Conservation (phyloP, 2,888 invertebrate genomes). For the Minunthozetes semirufus region DNA sequence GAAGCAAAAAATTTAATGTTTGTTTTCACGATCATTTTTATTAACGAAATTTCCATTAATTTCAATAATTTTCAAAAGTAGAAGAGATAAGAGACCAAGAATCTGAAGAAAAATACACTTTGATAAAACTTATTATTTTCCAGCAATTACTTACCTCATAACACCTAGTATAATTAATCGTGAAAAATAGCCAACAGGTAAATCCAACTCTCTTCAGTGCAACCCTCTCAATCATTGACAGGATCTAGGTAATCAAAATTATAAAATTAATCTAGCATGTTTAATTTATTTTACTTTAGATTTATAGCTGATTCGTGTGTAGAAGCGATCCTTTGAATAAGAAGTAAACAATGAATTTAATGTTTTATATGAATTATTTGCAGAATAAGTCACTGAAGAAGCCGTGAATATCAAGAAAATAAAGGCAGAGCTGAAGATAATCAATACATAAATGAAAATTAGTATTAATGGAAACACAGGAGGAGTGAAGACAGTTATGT, state of each 20-base stretch:
- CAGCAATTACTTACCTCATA: background rate
- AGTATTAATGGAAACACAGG: too few relatives aligned
- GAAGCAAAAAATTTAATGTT: too few relatives aligned
- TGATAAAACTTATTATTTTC: too few relatives aligned
- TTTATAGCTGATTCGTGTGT: too few relatives aligned
- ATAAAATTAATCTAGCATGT: background rate
- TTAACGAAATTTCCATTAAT: too few relatives aligned
- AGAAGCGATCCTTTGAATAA: too few relatives aligned
- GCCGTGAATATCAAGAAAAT: background rate
- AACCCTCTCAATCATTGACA: background rate
- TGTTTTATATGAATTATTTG: background rate
- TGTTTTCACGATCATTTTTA: too few relatives aligned
- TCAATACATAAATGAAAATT: background rate
- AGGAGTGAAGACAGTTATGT: too few relatives aligned
- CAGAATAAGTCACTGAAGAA: conserved; percentile 4
- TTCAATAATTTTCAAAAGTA: too few relatives aligned
- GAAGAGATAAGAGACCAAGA: too few relatives aligned
- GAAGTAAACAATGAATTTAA: background rate
- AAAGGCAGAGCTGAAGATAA: background rate
- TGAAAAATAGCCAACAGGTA: background rate
- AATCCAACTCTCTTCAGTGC: background rate
- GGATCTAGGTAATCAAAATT: background rate
- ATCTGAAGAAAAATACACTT: too few relatives aligned
- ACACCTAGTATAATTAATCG: background rate
- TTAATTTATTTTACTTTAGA: background rate